Evolutionary conservation across 1,140 invertebrate species (phyloP), one percentile per base, ranked within the genome.

Genomic region (Diabrotica virgifera): DNA sequence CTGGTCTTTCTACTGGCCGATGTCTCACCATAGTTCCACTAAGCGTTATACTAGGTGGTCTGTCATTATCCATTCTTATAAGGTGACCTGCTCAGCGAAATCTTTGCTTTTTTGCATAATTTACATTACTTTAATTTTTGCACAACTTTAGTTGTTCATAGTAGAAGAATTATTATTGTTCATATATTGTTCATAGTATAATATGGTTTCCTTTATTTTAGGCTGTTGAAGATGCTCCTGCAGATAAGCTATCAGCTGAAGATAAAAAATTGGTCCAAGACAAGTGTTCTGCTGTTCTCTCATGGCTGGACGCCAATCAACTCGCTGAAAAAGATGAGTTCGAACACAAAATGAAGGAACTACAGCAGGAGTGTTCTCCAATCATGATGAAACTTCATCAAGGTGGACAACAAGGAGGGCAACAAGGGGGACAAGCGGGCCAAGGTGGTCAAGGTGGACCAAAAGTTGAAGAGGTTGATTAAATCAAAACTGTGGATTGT

Each of bases 311-410:
- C 63, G 62, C 73, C 7, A 86, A 87, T 63, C 80, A 87, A 5
- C 75, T 90, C 12, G 92, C 92, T 0, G 86, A 90, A 62, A 90
- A 90, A 70, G 86, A 90, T 7, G 90, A 94, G 70, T 89, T 87
- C 66, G 91, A 92, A 63, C 81, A 89, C 66, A 89, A 87, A 66
- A 76, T 92, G 60, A 89, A 91, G 69, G 85, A 90, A 37, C 77
- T 91, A 6, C 89, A 92, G 72, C 80, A 80, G n/a, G 81, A 88
- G 5, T 92, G 89, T 66, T 81, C 85, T 37, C 89, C 90, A 0
- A 83, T 91, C 51, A 92, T 94, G 87, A 84, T 87, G 71, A 93
- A 92, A 74, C 72, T 93, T 6, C 90, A 92, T 70, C 85, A 86
- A 59, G 82, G 81, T 46, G 81, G 78, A 24, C 70, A 72, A 35